Base-by-base conservation (phyloP, 2,113 vertebrate species). In the Dasyornis broadbenti region DNA sequence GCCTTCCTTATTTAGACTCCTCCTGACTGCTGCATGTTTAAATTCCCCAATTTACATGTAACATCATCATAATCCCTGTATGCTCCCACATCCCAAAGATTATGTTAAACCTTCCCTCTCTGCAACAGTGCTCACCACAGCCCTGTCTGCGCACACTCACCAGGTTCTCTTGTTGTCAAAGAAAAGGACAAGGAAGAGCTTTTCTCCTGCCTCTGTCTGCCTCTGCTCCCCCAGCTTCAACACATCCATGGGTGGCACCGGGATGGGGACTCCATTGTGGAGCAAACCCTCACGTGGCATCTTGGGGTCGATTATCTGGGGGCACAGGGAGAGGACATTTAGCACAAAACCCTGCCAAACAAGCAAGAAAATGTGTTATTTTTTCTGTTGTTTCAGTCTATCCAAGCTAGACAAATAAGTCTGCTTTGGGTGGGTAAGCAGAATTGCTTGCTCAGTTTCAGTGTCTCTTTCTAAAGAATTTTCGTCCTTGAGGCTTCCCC, bases 161-260 rank as follows among this genome's bases (percentile, higher is more conserved):
- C 99, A 99, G 63, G 99, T 99, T 82, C 99, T 98, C 96, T 99
- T 99, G 98, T 99, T 99, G 98, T 99, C 99, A 96, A 99, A 99
- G 98, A 99, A 99, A 91, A 99, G 99, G 97, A 99, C 99, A 90
- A 99, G 98, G 97, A 99, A 99, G 95, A 99, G 99, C 89, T 98
- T 99, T 95, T 99, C 98, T 94, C 96, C 97, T 68, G 98, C 98
- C 94, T 99, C 99, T 81, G 98, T 98, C 97, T 99, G 99, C 92
- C 98, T 98, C 98, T 99, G 99, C 95, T 99, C 99, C 44, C 99
- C 99, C 96, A 99, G 82, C 69, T 95, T 98, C 86, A 99, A 97
- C 63, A 99, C 99, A 35, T 99, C 99, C 97, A 99, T 86, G 5
- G 99, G 99, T 13, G 99, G 99, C 23, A 99, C 99, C 1, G 99